Conservation (phyloP, 2,113 vertebrate genomes). For the Vanacampus margaritifer region DNA sequence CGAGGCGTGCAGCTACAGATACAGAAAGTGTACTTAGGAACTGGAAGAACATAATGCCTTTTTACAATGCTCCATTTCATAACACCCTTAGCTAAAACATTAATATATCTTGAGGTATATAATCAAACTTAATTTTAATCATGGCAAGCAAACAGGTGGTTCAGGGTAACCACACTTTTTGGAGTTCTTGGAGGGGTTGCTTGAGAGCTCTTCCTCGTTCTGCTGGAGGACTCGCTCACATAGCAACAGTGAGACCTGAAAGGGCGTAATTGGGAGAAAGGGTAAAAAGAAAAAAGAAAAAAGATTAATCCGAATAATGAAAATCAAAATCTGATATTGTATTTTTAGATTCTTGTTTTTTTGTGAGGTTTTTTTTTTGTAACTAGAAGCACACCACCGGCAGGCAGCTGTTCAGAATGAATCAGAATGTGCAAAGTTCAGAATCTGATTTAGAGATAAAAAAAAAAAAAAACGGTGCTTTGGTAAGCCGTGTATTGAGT, state of each 20-base stretch:
- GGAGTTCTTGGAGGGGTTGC: no score
- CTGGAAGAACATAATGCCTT: conserved; percentile 19
- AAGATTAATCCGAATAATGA: no score
- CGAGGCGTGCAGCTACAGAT: background rate
- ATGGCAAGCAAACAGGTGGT: background rate
- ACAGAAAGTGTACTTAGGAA: background rate
- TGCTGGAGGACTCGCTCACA: no score
- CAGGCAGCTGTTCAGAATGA: background rate
- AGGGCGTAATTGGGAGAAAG: no score
- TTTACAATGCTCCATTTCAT: background rate
- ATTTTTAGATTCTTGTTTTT: no score
- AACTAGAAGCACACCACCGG: background rate
- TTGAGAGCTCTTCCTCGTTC: no score
- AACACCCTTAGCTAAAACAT: background rate
- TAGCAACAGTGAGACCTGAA: no score
- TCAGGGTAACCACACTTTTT: no score
- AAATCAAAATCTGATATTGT: no score
- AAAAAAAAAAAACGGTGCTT: conserved; percentile 21
- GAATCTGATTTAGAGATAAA: background rate
- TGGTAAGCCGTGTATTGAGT: conserved; percentile 35
- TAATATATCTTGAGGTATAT: background rate
- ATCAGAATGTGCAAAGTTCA: conserved; percentile 38
- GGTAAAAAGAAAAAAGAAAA: no score
- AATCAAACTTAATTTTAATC: background rate
- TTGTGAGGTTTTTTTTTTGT: background rate